phyloP scores from a whole-genome alignment of 1,140 invertebrate genomes.

The Diabrotica virgifera region DNA sequence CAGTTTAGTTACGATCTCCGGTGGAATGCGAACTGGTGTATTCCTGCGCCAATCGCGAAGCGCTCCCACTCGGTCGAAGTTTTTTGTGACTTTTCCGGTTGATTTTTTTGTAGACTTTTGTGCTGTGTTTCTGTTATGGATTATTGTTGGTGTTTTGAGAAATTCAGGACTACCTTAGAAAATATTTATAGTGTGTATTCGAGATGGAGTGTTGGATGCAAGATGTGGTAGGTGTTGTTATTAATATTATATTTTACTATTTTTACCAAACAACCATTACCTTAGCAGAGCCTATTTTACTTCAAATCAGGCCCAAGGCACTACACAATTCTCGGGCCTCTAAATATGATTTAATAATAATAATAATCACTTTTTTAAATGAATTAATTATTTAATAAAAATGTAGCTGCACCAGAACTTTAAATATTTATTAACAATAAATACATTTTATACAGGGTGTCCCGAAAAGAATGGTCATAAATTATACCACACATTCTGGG shows the following conservation, averaged over 20 bases:
- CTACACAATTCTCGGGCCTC: too few species aligned
- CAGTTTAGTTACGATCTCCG: neutral
- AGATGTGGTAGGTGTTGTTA: slow-evolving; percentile 37
- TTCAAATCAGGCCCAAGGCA: too few species aligned
- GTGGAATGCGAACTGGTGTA: neutral
- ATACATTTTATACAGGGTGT: too few species aligned
- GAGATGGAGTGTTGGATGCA: slow-evolving; percentile 42
- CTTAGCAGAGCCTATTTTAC: too few species aligned
- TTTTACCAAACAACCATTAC: too few species aligned
- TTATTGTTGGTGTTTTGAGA: neutral
- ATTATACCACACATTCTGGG: too few species aligned
- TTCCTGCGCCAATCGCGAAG: neutral
- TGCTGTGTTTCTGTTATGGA: neutral
- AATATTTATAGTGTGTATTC: neutral
- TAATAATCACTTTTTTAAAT: too few species aligned
- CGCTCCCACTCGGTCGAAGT: neutral
- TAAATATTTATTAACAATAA: too few species aligned
- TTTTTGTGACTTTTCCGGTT: neutral
- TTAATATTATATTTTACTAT: neutral
- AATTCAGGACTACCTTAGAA: neutral
- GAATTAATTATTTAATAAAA: too few species aligned
- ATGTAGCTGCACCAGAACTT: too few species aligned
- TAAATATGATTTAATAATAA: too few species aligned
- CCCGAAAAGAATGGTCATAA: too few species aligned
- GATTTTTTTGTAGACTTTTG: slow-evolving; percentile 2